phyloP scores from a whole-genome alignment of 2,888 invertebrate species.

The Alcis repandata region DNA sequence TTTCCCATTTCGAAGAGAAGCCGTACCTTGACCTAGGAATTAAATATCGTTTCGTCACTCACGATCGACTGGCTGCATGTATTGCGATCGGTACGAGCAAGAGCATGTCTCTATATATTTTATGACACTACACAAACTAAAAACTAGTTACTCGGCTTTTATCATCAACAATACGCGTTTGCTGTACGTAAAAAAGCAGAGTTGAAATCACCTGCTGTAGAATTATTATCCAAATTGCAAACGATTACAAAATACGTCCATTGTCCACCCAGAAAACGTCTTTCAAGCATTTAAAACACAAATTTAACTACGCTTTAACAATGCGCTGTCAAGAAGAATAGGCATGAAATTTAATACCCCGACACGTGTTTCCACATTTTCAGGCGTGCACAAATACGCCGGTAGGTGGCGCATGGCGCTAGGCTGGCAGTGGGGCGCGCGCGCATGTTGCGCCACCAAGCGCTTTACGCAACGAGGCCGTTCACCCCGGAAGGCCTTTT shows the following conservation, averaged over 20 bases:
- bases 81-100: slow-evolving; percentile 60
- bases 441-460: slow-evolving; percentile 75
- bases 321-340: slow-evolving; percentile 22
- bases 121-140: slow-evolving; percentile 12
- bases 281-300: slow-evolving; percentile 32
- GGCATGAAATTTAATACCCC: slow-evolving; percentile 29
- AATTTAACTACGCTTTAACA: slow-evolving; percentile 14
- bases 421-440: slow-evolving; percentile 61
- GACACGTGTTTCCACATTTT: slow-evolving; percentile 41
- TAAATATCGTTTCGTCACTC: slow-evolving; percentile 79
- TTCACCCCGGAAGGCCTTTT: slow-evolving; percentile 86
- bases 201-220: background rate
- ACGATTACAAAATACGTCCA: background rate
- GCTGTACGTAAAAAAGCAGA: background rate
- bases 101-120: slow-evolving; percentile 45
- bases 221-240: background rate
- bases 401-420: slow-evolving; percentile 72
- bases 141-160: too few relatives aligned
- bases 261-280: slow-evolving; percentile 7
- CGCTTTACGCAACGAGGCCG: slow-evolving; percentile 84
- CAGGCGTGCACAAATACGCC: slow-evolving; percentile 42
- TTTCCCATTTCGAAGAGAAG: slow-evolving; percentile 85
- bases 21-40: slow-evolving; percentile 85
- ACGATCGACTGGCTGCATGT: slow-evolving; percentile 58
- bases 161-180: too few relatives aligned